These are phyloP conservation scores for Drosophila flavopinicola DNA, from an alignment of 2,888 invertebrate species.

Conservation along the genomic window DNA sequence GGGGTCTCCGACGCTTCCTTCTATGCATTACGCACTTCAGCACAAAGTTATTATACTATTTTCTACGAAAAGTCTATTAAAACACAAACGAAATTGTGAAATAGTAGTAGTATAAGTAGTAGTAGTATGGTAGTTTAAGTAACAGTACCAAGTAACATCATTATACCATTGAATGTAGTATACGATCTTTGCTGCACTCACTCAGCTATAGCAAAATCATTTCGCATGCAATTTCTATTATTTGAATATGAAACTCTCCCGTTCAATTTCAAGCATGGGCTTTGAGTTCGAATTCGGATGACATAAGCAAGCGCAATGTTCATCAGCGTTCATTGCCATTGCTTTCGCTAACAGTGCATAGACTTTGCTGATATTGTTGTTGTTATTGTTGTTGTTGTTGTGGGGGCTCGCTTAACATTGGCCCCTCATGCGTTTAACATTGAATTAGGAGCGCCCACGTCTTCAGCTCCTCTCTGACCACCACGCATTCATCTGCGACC, in stretches of 20 bases:
- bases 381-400: slow-evolving; percentile 1
- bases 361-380: neutral
- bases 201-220: slow-evolving; percentile 1
- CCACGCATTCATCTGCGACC: slow-evolving; percentile 46
- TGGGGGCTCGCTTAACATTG: slow-evolving; percentile 56
- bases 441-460: slow-evolving; percentile 68
- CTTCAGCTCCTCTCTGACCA: slow-evolving; percentile 26
- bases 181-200: neutral
- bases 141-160: neutral
- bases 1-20: too few species aligned
- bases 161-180: neutral
- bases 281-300: slow-evolving; percentile 25
- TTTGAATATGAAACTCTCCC: slow-evolving; percentile 20
- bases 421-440: slow-evolving; percentile 58
- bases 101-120: too few species aligned
- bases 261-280: slow-evolving; percentile 7
- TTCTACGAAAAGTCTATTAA: too few species aligned
- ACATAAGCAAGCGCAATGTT: slow-evolving; percentile 36
- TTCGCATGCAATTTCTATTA: slow-evolving; percentile 1
- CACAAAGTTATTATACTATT: too few species aligned
- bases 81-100: too few species aligned
- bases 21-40: too few species aligned
- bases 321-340: slow-evolving; percentile 57
- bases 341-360: slow-evolving; percentile 55
- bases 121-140: too few species aligned